Evolutionary conservation across 2,797 vertebrate genomes (phyloP).

Genomic region (Coranthus polyacanthus): DNA sequence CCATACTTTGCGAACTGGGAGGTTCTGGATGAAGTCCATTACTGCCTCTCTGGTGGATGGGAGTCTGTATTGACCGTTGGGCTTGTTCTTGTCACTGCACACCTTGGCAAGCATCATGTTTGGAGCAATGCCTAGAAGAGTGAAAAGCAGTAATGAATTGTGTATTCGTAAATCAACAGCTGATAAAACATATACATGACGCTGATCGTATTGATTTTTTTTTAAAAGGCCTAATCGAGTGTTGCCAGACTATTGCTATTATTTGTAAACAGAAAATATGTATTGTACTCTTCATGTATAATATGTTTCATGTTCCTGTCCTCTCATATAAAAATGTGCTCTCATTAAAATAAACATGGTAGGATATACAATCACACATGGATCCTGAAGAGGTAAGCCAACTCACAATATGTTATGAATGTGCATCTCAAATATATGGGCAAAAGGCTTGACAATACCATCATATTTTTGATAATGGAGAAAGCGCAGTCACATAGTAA

Average conservation of each 20-base stretch:
- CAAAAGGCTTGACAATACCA: neutral
- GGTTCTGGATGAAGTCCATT: slow-evolving; percentile 91
- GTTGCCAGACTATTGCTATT: too few relatives aligned
- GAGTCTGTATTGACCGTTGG: slow-evolving; percentile 94
- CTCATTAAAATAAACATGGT: too few relatives aligned
- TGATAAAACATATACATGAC: slow-evolving; percentile 27
- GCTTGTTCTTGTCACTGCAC: slow-evolving; percentile 98
- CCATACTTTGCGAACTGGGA: slow-evolving; percentile 95
- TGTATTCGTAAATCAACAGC: slow-evolving; percentile 7
- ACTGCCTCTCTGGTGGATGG: slow-evolving; percentile 86
- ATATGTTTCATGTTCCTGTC: too few relatives aligned
- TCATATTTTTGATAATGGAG: too few relatives aligned
- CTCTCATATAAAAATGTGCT: too few relatives aligned
- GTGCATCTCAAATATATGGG: neutral
- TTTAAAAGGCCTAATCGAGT: too few relatives aligned
- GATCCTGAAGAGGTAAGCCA: too few relatives aligned
- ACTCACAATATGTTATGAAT: neutral
- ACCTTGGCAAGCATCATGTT: slow-evolving; percentile 98
- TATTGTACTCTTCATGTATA: too few relatives aligned
- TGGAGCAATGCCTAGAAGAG: slow-evolving; percentile 93
- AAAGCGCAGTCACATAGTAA: too few relatives aligned
- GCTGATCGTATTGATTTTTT: neutral
- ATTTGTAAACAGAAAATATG: too few relatives aligned
- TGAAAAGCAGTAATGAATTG: neutral
- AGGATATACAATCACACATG: too few relatives aligned